Evolutionary conservation across 2,113 vertebrate species (phyloP).

Genomic region (Cheilinus undulatus): DNA sequence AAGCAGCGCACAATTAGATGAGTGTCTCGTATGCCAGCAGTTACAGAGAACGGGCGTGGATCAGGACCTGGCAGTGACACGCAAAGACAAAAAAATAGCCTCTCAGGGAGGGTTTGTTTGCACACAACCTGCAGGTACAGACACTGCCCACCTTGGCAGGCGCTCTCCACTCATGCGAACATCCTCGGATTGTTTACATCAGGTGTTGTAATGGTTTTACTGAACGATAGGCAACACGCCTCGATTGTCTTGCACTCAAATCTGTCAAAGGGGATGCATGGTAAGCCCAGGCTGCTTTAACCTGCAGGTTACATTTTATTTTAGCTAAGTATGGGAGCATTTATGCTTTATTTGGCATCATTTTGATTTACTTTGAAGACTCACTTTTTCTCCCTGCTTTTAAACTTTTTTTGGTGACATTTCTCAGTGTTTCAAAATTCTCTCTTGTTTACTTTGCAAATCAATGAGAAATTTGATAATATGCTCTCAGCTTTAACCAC

Average conservation of each 20-base stretch:
- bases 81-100: constrained; percentile 29
- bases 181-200: constrained; percentile 51
- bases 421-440: too few species aligned
- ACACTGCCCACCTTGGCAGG: constrained; percentile 15
- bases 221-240: constrained; percentile 40
- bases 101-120: constrained; percentile 29
- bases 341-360: too few species aligned
- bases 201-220: constrained; percentile 57
- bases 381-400: too few species aligned
- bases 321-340: too few species aligned
- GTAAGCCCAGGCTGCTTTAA: constrained; percentile 2
- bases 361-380: too few species aligned
- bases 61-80: constrained; percentile 44
- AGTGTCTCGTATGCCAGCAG: constrained; percentile 46
- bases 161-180: constrained; percentile 2
- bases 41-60: constrained; percentile 43
- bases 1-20: constrained; percentile 68
- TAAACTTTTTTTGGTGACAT: too few species aligned
- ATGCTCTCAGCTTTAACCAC: too few species aligned
- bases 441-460: too few species aligned
- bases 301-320: too few species aligned
- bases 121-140: constrained; percentile 42
- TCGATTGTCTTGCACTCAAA: constrained; percentile 11
- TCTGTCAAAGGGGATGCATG: neutral
- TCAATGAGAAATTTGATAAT: too few species aligned